These are phyloP conservation scores for Theropithecus gelada DNA, from an alignment of 2,113 vertebrate genomes.

Conservation along the genomic window DNA sequence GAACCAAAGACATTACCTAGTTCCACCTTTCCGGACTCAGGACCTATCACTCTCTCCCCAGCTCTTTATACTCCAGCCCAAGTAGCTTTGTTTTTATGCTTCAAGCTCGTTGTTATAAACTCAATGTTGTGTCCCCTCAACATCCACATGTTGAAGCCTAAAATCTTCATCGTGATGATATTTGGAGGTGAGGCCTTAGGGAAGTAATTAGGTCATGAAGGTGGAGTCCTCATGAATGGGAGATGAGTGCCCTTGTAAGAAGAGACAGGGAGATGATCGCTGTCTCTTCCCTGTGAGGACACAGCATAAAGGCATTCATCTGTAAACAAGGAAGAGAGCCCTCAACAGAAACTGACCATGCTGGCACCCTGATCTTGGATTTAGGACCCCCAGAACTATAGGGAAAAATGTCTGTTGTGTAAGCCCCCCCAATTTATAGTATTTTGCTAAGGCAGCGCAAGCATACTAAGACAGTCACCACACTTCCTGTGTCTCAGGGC, in stretches of 20 bases:
- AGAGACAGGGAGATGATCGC: not conserved
- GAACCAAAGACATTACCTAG: not conserved
- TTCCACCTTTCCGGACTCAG: not conserved
- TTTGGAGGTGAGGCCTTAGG: not conserved
- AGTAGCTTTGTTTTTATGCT: not conserved
- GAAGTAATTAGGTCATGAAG: not conserved
- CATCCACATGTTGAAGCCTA: not conserved
- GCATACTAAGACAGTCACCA: not conserved
- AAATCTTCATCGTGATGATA: not conserved
- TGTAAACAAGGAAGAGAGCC: not conserved
- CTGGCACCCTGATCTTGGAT: not conserved
- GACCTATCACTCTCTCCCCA: not conserved
- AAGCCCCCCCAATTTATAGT: no score
- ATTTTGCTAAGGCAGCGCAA: not conserved
- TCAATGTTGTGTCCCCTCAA: not conserved
- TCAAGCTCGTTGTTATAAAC: not conserved
- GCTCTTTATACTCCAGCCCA: not conserved
- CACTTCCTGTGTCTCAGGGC: not conserved
- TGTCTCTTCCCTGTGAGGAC: not conserved
- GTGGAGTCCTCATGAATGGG: not conserved
- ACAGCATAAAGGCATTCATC: not conserved
- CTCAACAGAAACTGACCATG: not conserved
- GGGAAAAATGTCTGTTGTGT: not conserved
- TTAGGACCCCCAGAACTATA: not conserved
- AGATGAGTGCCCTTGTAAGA: no score